Evolutionary conservation across 1,140 invertebrate species (phyloP).

Genomic region (Atta colombica): DNA sequence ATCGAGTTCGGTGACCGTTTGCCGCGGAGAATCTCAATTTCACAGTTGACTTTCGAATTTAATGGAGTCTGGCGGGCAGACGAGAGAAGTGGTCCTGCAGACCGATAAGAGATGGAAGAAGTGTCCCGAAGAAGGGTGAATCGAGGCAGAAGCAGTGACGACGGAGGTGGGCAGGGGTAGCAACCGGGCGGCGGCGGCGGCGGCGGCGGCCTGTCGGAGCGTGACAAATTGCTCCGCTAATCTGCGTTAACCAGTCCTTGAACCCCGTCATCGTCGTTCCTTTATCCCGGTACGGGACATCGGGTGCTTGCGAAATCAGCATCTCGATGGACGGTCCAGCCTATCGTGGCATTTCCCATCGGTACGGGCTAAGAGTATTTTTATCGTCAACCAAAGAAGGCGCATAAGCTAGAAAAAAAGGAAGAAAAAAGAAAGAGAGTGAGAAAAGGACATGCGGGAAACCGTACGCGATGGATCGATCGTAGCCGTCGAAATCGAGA

Average conservation of each 20-base stretch:
- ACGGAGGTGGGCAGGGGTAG: slow-evolving; percentile 36
- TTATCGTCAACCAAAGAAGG: background rate
- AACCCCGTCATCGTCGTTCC: slow-evolving; percentile 79
- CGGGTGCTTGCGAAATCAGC: slow-evolving; percentile 68
- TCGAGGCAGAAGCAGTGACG: slow-evolving; percentile 54
- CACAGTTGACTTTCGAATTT: slow-evolving; percentile 78
- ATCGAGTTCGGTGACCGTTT: slow-evolving; percentile 50
- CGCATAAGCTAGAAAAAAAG: too few relatives aligned
- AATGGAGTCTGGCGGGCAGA: slow-evolving; percentile 74
- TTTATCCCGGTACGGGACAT: slow-evolving; percentile 80
- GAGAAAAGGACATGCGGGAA: background rate
- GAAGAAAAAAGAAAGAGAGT: background rate
- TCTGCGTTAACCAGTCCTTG: slow-evolving; percentile 85
- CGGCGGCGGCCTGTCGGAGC: slow-evolving; percentile 81
- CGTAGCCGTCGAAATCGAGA: slow-evolving; percentile 79
- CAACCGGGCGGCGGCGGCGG: slow-evolving; percentile 21
- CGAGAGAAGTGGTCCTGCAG: slow-evolving; percentile 61
- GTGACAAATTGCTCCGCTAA: slow-evolving; percentile 85
- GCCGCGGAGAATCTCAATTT: slow-evolving; percentile 67
- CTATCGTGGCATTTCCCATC: slow-evolving; percentile 6
- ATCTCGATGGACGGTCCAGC: slow-evolving; percentile 31
- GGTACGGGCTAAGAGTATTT: background rate
- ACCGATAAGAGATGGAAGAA: slow-evolving; percentile 69
- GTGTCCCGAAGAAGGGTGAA: slow-evolving; percentile 62
- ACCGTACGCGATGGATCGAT: slow-evolving; percentile 72